phyloP scores from a whole-genome alignment of 2,113 vertebrate genomes.

The Hassar affinis region DNA sequence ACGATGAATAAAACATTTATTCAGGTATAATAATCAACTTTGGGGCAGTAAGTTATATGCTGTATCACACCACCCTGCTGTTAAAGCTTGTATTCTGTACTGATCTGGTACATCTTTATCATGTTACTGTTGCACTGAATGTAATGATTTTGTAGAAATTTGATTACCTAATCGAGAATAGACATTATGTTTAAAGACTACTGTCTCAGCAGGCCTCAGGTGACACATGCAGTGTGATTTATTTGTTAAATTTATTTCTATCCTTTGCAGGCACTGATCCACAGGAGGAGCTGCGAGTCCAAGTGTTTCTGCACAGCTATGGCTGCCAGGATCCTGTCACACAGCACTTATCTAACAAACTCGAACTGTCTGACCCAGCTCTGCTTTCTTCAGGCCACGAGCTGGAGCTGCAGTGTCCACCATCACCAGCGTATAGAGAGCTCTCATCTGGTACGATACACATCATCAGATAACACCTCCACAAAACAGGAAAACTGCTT shows the following conservation, averaged over 20 bases:
- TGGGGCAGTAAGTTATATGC: no score
- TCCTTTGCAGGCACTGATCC: slow-evolving; percentile 21
- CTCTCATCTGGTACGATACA: slow-evolving; percentile 1
- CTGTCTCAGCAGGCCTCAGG: not conserved
- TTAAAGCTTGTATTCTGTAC: no score
- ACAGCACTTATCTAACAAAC: slow-evolving; percentile 44
- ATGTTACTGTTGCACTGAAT: no score
- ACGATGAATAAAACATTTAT: no score
- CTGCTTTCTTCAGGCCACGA: slow-evolving; percentile 60
- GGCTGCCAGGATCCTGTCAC: slow-evolving; percentile 45
- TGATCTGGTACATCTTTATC: no score
- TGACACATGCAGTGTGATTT: not conserved
- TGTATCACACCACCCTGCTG: no score
- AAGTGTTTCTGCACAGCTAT: slow-evolving; percentile 49
- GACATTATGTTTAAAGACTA: no score
- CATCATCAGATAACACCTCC: not conserved
- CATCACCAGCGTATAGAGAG: slow-evolving; percentile 36
- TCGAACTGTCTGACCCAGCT: slow-evolving; percentile 37
- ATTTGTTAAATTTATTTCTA: not conserved
- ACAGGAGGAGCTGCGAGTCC: slow-evolving; percentile 51
- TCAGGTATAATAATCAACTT: no score
- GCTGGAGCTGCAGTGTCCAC: slow-evolving; percentile 30
- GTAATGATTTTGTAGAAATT: no score
- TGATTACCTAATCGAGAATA: no score
- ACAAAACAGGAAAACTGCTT: not conserved